phyloP scores from a whole-genome alignment of 2,797 vertebrate species.

The Acipenser oxyrinchus region DNA sequence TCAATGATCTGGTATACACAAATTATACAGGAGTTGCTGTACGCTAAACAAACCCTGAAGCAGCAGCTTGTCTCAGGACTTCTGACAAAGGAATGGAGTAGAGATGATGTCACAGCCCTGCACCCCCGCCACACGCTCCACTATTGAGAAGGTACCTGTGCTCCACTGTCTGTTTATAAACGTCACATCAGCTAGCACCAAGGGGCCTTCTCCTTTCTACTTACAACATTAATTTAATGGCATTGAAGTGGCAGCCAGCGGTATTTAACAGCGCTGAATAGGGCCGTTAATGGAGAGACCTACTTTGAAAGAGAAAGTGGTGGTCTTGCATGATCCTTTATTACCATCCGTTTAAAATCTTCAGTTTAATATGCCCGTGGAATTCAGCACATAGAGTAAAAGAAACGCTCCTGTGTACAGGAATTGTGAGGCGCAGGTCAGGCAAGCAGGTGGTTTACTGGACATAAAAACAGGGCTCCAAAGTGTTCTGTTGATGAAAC shows the following conservation, averaged over 20 bases:
- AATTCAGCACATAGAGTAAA: background rate
- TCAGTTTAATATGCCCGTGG: background rate
- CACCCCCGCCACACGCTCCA: constrained; percentile 42
- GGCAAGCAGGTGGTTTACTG: too few species aligned
- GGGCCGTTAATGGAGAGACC: constrained; percentile 56
- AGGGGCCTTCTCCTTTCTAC: constrained; percentile 11
- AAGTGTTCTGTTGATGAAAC: too few species aligned
- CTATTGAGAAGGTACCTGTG: constrained; percentile 65
- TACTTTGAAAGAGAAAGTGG: constrained; percentile 45
- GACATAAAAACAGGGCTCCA: too few species aligned
- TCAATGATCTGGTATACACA: too few species aligned
- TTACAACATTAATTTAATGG: constrained; percentile 50
- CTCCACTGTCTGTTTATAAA: constrained; percentile 62
- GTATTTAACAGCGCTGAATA: constrained; percentile 55
- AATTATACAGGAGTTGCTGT: too few species aligned
- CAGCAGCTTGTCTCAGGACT: too few species aligned
- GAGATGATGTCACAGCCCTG: too few species aligned
- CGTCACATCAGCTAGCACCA: constrained; percentile 31
- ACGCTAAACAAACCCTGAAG: too few species aligned
- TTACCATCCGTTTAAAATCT: background rate
- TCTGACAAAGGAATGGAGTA: too few species aligned
- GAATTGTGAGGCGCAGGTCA: too few species aligned
- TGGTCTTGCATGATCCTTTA: constrained; percentile 19
- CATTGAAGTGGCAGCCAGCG: constrained; percentile 51
- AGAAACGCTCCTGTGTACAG: too few species aligned